phyloP scores from a whole-genome alignment of 1,140 invertebrate species.

The Delia radicum region DNA sequence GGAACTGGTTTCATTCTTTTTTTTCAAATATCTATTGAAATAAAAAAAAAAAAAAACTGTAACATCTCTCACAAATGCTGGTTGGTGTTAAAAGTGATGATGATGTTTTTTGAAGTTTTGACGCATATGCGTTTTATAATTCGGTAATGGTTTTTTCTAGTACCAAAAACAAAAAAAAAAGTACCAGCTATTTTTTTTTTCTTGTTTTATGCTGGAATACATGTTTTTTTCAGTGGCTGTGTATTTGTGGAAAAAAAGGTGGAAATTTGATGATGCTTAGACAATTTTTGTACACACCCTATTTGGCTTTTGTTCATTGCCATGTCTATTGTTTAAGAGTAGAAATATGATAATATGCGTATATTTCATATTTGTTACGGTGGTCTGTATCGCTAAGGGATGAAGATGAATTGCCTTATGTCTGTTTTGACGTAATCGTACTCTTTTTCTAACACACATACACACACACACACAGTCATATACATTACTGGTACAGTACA shows the following conservation, averaged over 20 bases:
- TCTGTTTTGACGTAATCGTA: conserved; percentile 26
- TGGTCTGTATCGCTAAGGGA: conserved; percentile 1
- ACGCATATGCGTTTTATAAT: too few relatives aligned
- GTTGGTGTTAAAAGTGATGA: too few relatives aligned
- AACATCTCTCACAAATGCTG: too few relatives aligned
- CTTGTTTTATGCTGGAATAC: not conserved
- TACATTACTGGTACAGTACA: not conserved
- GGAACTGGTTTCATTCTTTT: too few relatives aligned
- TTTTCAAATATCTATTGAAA: too few relatives aligned
- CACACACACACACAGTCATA: not conserved
- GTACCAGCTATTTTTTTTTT: too few relatives aligned
- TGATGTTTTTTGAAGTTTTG: too few relatives aligned
- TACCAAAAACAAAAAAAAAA: too few relatives aligned
- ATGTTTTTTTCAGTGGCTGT: not conserved
- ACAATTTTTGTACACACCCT: conserved; percentile 17
- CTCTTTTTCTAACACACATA: conserved; percentile 1
- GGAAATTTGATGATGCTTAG: conserved; percentile 26
- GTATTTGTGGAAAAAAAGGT: not conserved
- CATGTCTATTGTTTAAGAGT: not conserved
- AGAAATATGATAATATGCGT: conserved; percentile 22
- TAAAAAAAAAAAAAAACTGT: too few relatives aligned
- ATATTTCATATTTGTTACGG: conserved; percentile 19
- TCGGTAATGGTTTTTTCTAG: not conserved
- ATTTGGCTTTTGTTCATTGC: not conserved
- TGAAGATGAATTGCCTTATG: conserved; percentile 26